These are phyloP conservation scores for Leptinotarsa defecta DNA, from an alignment of 1,140 invertebrate species.

Conservation along the genomic window DNA sequence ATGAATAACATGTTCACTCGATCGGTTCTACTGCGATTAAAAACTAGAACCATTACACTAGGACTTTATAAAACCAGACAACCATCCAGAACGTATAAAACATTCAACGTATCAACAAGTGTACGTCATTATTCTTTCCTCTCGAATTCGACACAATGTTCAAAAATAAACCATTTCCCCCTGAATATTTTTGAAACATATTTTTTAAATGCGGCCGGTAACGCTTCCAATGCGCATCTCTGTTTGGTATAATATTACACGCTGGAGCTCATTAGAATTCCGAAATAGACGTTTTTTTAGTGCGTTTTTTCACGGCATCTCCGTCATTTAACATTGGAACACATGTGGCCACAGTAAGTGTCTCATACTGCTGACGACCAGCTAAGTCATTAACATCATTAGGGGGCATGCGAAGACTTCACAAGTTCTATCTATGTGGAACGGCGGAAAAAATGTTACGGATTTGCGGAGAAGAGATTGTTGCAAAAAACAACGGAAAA, in stretches of 20 bases:
- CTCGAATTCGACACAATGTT: constrained; percentile 5
- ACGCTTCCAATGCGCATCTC: constrained; percentile 11
- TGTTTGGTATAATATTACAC: constrained; percentile 28
- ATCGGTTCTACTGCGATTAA: too few relatives aligned
- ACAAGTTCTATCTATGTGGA: not conserved
- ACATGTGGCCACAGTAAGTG: constrained; percentile 40
- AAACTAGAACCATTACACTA: too few relatives aligned
- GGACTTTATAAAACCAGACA: too few relatives aligned
- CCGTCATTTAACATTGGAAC: constrained; percentile 37
- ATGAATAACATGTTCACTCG: too few relatives aligned
- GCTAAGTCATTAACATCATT: constrained; percentile 22
- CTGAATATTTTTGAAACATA: constrained; percentile 20
- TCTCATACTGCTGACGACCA: constrained; percentile 32
- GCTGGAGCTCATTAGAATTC: constrained; percentile 38
- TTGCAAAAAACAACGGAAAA: not conserved
- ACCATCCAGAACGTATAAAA: not conserved
- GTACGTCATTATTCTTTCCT: not conserved
- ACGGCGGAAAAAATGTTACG: not conserved
- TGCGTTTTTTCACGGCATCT: constrained; percentile 34
- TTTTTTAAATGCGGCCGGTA: constrained; percentile 25
- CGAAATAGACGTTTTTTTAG: constrained; percentile 37
- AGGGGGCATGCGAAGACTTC: constrained; percentile 22
- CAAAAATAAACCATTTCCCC: constrained; percentile 21
- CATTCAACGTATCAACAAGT: constrained; percentile 6
- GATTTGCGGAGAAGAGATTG: not conserved